phyloP scores from a whole-genome alignment of 2,113 vertebrate genomes.

The Burhinus oedicnemus region DNA sequence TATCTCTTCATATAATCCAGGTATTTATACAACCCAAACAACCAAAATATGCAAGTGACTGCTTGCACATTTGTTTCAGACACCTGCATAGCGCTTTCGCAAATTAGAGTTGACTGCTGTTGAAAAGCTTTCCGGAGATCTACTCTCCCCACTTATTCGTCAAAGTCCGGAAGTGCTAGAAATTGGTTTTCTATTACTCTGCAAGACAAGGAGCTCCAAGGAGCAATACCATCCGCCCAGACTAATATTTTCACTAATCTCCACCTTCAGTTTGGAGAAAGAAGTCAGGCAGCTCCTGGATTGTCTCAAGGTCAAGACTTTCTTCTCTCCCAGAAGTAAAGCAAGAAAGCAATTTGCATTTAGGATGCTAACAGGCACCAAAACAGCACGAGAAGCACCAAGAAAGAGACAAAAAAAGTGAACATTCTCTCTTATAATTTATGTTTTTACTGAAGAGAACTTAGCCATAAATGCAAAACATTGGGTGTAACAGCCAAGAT shows the following conservation, averaged over 20 bases:
- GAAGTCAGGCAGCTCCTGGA: not conserved
- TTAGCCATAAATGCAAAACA: not conserved
- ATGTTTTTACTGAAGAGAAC: not conserved
- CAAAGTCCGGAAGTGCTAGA: not conserved
- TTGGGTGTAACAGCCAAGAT: not conserved
- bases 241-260: not conserved
- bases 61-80: not conserved
- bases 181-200: not conserved
- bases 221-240: not conserved
- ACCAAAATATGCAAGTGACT: not conserved
- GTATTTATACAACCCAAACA: not conserved
- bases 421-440: not conserved
- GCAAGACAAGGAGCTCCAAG: not conserved
- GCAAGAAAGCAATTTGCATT: not conserved
- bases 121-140: not conserved
- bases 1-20: not conserved
- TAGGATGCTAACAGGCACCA: not conserved
- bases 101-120: not conserved
- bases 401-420: not conserved
- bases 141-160: not conserved
- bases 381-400: not conserved
- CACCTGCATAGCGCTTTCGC: not conserved
- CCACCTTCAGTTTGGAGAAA: not conserved
- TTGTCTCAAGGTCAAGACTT: not conserved
- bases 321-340: not conserved